Evolutionary conservation across 1,140 invertebrate genomes (phyloP), one percentile per base, ranked within the genome.

Genomic region (Mactra quadrangularis): DNA sequence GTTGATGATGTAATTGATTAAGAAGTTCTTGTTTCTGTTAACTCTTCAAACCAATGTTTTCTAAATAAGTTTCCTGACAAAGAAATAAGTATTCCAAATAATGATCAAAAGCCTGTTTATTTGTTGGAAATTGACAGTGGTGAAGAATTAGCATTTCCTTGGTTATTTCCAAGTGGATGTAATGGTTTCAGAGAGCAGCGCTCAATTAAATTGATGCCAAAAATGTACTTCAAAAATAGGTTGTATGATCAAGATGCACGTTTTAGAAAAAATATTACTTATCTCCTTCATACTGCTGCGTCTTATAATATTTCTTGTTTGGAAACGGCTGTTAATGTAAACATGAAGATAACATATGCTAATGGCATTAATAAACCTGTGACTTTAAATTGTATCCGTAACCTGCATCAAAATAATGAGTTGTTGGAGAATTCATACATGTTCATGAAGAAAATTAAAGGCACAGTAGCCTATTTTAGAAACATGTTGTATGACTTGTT

Each of bases 371-470:
- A 55, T n/a, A 27, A 59, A 41, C 53, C 19, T 45, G 13, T 75
- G 1, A 55, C 59, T 66, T 45, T 59, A 11, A 29, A 29, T 17
- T 35, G 35, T 29, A 25, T 83, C 27, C 13, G n/a, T 7, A 31
- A 83, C 25, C 7, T 70, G 11, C 19, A 53, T 35, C 15, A 31
- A 17, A 70, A 76, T 59, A 25, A 52, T 13, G 71, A 66, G 31
- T 52, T 77, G 22, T 27, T 66, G 7, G 35, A 83, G 29, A 83
- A 83, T 70, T 83, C 82, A 3, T 77, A 83, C 64, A 76, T 83
- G 82, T 77, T 83, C 29, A 76, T 83, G 82, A 83, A 83, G 50
- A 60, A 77, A 25, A 77, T 83, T 15, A 62, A 62, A 60, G 82
- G 82, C 17, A 70, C 74, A 45, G 66, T 66, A 25, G 35, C 72